Evolutionary conservation across 2,888 invertebrate species (phyloP).

Genomic region (Ectemnius lituratus): DNA sequence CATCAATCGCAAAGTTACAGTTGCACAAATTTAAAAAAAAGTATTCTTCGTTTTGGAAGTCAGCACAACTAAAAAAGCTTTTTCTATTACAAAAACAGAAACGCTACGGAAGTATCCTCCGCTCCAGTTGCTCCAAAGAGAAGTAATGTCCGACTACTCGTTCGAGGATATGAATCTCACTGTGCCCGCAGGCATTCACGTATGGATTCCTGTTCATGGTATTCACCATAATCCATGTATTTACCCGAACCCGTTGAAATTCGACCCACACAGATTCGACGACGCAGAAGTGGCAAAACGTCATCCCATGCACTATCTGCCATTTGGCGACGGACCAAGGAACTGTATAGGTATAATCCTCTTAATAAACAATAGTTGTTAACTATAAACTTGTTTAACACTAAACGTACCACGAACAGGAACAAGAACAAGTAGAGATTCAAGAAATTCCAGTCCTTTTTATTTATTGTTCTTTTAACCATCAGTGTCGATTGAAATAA

Average conservation of each 20-base stretch:
- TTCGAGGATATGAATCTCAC: constrained; percentile 58
- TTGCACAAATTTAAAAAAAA: too few species aligned
- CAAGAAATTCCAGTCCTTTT: too few species aligned
- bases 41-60: too few species aligned
- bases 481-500: too few species aligned
- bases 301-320: constrained; percentile 63
- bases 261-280: constrained; percentile 67
- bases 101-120: constrained; percentile 78
- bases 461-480: too few species aligned
- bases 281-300: constrained; percentile 56
- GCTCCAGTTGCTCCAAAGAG: constrained; percentile 67
- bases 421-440: too few species aligned
- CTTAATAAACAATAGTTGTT: too few species aligned
- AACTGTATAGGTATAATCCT: constrained; percentile 66
- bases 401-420: too few species aligned
- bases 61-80: too few species aligned
- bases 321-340: constrained; percentile 71
- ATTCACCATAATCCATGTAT: constrained; percentile 62
- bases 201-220: constrained; percentile 55
- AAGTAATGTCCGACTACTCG: constrained; percentile 56
- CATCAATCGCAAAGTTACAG: too few species aligned
- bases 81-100: constrained; percentile 64
- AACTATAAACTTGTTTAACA: too few species aligned
- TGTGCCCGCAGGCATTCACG: constrained; percentile 46
- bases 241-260: constrained; percentile 64